These are phyloP conservation scores for Augochlorella aurata DNA, from an alignment of 2,888 invertebrate genomes.

Conservation along the genomic window DNA sequence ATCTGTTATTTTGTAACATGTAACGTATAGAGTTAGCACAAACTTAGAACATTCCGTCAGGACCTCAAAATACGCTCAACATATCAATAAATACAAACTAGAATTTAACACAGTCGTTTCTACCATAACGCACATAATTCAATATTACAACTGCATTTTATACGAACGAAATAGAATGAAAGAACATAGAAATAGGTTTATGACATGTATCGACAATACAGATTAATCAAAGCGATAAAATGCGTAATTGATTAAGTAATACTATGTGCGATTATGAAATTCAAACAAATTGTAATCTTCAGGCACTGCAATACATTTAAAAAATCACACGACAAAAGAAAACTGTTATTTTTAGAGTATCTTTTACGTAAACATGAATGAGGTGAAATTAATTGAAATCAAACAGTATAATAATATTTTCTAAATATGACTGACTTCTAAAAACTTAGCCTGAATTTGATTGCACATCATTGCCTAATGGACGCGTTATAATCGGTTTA, in stretches of 20 bases:
- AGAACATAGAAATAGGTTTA: slow-evolving; percentile 13
- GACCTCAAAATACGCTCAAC: slow-evolving; percentile 52
- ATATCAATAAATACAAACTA: slow-evolving; percentile 31
- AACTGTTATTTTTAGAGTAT: neutral
- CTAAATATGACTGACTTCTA: neutral
- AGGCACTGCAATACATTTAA: neutral
- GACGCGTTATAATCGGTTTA: slow-evolving; percentile 41
- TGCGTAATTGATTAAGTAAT: slow-evolving; percentile 3
- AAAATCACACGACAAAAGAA: neutral
- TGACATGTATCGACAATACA: neutral
- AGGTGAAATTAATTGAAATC: neutral
- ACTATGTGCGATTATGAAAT: neutral
- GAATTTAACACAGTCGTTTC: slow-evolving; percentile 38
- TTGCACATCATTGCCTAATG: neutral
- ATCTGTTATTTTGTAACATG: slow-evolving; percentile 41
- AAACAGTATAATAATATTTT: slow-evolving; percentile 3
- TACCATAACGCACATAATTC: slow-evolving; percentile 43
- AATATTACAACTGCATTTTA: slow-evolving; percentile 15
- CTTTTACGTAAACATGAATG: neutral
- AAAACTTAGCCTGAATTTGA: neutral
- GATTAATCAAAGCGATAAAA: neutral
- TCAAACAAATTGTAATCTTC: neutral
- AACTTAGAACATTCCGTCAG: slow-evolving; percentile 57
- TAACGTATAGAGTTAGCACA: slow-evolving; percentile 42
- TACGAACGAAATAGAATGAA: slow-evolving; percentile 12